Percentiles rank a stretch among this genome's conserved stretches.
These are phyloP conservation scores for Phenacoccus solenopsis DNA, from an alignment of 1,140 invertebrate genomes.

Conservation along the genomic window DNA sequence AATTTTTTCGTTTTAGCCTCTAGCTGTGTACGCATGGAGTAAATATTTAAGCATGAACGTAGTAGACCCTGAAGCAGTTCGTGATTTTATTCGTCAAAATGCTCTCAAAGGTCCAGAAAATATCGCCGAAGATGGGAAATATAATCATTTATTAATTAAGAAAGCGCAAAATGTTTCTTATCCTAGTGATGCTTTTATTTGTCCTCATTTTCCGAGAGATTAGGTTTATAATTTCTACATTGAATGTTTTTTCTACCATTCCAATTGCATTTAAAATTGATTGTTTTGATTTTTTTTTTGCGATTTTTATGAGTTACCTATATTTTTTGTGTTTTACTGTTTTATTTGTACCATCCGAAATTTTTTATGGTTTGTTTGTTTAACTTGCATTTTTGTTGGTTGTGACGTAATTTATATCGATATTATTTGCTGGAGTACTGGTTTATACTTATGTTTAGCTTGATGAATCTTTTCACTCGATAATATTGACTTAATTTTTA, in stretches of 20 bases:
- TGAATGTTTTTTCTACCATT: too few relatives aligned
- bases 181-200: neutral
- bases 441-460: too few relatives aligned
- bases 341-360: too few relatives aligned
- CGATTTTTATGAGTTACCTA: neutral
- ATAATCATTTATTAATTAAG: constrained; percentile 39
- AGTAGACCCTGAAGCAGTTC: constrained; percentile 38
- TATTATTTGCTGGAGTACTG: too few relatives aligned
- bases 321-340: too few relatives aligned
- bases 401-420: too few relatives aligned
- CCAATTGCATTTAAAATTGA: too few relatives aligned
- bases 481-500: too few relatives aligned
- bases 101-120: constrained; percentile 53
- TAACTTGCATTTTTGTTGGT: too few relatives aligned
- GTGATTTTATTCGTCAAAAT: constrained; percentile 49
- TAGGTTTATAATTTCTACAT: neutral
- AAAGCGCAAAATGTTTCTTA: constrained; percentile 40
- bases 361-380: too few relatives aligned
- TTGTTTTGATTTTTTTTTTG: neutral
- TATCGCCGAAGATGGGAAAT: constrained; percentile 47
- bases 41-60: constrained; percentile 56
- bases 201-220: neutral
- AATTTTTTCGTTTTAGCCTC: constrained; percentile 42
- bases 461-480: too few relatives aligned
- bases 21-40: constrained; percentile 67